phyloP scores from a whole-genome alignment of 2,113 vertebrate genomes.

The Bubo scandiacus region DNA sequence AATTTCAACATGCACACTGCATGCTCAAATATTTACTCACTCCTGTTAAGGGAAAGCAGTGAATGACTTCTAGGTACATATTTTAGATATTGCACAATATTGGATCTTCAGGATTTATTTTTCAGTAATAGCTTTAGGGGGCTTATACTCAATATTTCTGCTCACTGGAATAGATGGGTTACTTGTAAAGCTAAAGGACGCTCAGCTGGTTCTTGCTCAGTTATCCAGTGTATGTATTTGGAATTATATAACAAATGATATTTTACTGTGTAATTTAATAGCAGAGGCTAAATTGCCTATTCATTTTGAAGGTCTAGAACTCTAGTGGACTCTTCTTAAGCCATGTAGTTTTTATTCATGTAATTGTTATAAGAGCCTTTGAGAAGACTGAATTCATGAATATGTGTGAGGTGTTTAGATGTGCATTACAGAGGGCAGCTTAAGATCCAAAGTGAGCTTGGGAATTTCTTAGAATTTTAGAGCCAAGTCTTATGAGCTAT shows the following conservation, averaged over 20 bases:
- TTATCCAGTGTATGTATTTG: neutral
- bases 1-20: neutral
- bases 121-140: neutral
- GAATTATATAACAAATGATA: neutral
- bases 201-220: neutral
- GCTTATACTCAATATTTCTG: neutral
- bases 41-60: neutral
- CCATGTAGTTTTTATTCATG: neutral
- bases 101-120: slow-evolving; percentile 1
- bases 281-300: neutral
- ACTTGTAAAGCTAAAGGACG: neutral
- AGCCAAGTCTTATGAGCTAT: neutral
- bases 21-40: neutral
- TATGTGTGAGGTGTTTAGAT: neutral
- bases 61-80: neutral
- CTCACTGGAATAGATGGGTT: neutral
- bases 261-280: slow-evolving; percentile 13
- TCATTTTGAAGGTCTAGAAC: neutral
- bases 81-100: neutral
- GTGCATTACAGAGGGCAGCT: neutral
- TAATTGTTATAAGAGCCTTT: neutral
- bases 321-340: neutral
- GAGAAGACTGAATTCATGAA: neutral
- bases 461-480: neutral
- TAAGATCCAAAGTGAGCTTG: neutral